phyloP scores from a whole-genome alignment of 2,888 invertebrate genomes.

The Diogma glabrata region DNA sequence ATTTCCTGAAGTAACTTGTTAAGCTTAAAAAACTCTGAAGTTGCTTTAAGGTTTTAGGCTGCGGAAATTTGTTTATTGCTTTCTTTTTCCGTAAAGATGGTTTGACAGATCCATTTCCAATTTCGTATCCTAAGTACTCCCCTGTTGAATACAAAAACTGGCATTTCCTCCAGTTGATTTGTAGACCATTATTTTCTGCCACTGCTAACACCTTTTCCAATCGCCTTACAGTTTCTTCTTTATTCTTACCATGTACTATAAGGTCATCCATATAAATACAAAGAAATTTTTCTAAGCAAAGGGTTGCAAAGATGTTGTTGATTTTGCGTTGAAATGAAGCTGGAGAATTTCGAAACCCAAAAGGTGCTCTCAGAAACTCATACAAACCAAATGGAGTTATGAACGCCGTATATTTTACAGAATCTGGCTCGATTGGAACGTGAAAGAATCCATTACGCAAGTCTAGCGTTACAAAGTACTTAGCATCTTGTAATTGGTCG shows the following conservation, averaged over 20 bases:
- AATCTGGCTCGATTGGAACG: slow-evolving; percentile 21
- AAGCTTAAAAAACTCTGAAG: no score
- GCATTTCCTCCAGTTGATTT: not conserved
- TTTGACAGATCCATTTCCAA: no score
- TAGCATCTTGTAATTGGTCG: no score
- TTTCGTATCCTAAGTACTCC: no score
- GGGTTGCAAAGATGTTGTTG: not conserved
- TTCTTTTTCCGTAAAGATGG: no score
- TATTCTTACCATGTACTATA: not conserved
- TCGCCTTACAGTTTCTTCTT: not conserved
- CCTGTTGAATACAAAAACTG: no score
- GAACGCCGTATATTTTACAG: slow-evolving; percentile 16
- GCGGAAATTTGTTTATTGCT: no score
- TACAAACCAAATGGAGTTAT: slow-evolving; percentile 9
- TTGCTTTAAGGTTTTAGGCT: no score
- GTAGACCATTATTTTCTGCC: not conserved
- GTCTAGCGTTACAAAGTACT: no score
- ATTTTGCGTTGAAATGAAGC: not conserved
- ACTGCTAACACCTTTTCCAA: not conserved
- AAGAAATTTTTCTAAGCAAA: not conserved
- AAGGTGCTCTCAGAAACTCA: not conserved
- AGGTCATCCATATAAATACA: not conserved
- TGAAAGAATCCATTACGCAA: slow-evolving; percentile 28
- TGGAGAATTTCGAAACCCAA: not conserved
- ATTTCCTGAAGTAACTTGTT: no score